Conservation (phyloP, 2,797 vertebrate species). For the Acrossocheilus fasciatus region DNA sequence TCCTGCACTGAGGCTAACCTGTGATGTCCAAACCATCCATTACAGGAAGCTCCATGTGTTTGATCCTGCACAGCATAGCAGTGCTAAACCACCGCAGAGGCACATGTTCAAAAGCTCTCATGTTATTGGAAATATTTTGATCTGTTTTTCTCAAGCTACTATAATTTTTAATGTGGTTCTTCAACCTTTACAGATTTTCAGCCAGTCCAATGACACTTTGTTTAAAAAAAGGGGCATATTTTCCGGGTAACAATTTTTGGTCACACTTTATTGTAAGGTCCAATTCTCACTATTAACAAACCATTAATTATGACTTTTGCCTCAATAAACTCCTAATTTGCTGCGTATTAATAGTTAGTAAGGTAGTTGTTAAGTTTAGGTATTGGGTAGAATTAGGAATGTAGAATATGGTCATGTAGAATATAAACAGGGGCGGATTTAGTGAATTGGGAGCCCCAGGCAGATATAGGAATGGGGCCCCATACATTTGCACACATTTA, state of each 20-base stretch:
- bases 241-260: neutral
- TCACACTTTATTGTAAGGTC: too few relatives aligned
- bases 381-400: too few relatives aligned
- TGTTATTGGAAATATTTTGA: conserved; percentile 41
- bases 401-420: too few relatives aligned
- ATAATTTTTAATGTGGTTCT: neutral
- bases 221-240: neutral
- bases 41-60: conserved; percentile 10
- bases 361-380: too few relatives aligned
- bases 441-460: too few relatives aligned
- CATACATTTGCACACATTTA: too few relatives aligned
- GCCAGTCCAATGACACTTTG: neutral
- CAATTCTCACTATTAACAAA: too few relatives aligned
- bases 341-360: too few relatives aligned
- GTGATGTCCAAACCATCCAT: conserved; percentile 47
- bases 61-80: conserved; percentile 35
- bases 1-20: conserved; percentile 12
- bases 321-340: too few relatives aligned
- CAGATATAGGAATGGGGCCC: too few relatives aligned
- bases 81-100: conserved; percentile 15
- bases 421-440: too few relatives aligned
- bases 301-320: too few relatives aligned
- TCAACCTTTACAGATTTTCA: neutral
- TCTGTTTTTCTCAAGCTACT: conserved; percentile 20
- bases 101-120: conserved; percentile 29